Percentiles rank a stretch among this genome's conserved stretches.
Conservation (phyloP, 2,797 vertebrate species). For the Tadarida brasiliensis region DNA sequence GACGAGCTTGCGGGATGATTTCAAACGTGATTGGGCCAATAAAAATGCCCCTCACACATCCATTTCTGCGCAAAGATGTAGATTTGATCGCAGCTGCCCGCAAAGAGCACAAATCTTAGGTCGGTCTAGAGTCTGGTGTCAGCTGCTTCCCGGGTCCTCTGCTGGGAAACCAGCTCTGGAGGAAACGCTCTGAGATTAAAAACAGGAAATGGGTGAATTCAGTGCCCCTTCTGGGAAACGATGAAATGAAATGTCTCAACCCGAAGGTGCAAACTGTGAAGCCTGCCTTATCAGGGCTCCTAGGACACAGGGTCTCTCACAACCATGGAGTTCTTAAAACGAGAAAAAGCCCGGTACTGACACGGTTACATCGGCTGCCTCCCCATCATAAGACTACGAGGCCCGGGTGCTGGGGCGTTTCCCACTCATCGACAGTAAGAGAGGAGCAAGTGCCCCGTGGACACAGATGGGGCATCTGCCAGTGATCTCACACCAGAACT, state of each 20-base stretch:
- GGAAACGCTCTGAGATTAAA: constrained; percentile 82
- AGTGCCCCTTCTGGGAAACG: constrained; percentile 83
- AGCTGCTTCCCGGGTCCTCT: constrained; percentile 47
- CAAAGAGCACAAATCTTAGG: not conserved
- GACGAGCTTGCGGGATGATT: not conserved
- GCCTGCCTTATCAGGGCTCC: constrained; percentile 54
- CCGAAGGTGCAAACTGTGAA: constrained; percentile 68
- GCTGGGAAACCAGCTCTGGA: constrained; percentile 66
- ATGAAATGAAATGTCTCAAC: constrained; percentile 80
- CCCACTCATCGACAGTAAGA: too few relatives aligned
- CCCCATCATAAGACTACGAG: not conserved
- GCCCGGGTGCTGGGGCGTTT: too few relatives aligned
- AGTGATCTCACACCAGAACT: not conserved
- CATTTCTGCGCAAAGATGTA: not conserved
- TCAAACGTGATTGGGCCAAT: rapidly evolving
- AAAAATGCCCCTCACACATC: not conserved
- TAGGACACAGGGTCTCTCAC: not conserved
- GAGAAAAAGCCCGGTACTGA: not conserved
- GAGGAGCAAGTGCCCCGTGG: not conserved
- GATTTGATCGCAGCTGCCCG: rapidly evolving
- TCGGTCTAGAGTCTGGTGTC: not conserved
- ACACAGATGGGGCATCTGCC: too few relatives aligned
- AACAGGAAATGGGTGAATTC: constrained; percentile 79
- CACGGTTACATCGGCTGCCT: not conserved
- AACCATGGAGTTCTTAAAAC: constrained; percentile 37